Conservation (phyloP, 1,140 invertebrate genomes). For the Microplitis demolitor region DNA sequence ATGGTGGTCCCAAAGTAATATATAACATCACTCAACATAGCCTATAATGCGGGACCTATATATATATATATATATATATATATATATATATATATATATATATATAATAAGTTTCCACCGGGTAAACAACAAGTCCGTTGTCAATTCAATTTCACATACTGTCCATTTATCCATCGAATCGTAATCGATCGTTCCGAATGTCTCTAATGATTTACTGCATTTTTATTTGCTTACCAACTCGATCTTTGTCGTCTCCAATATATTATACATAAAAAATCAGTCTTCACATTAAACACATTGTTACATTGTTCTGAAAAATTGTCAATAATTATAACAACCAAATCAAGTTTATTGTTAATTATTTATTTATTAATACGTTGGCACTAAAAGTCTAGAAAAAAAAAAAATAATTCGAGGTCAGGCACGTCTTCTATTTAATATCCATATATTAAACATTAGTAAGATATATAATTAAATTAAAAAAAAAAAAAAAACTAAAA, state of each 20-base stretch:
- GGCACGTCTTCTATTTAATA: neutral
- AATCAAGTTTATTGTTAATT: too few relatives aligned
- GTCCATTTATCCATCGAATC: constrained; percentile 28
- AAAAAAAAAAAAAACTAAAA: neutral
- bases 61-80: too few relatives aligned
- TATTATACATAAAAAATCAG: neutral
- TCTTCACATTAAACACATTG: too few relatives aligned
- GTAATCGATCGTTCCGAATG: constrained; percentile 44
- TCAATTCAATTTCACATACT: constrained; percentile 43
- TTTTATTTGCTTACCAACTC: constrained; percentile 20
- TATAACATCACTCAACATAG: neutral
- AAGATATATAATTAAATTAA: constrained; percentile 9
- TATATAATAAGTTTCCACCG: constrained; percentile 42
- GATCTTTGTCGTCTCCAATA: neutral
- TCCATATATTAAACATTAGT: neutral
- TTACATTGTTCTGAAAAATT: too few relatives aligned
- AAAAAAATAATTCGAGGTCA: constrained; percentile 1
- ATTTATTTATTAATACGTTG: too few relatives aligned
- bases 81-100: too few relatives aligned
- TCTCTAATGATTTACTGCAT: constrained; percentile 46
- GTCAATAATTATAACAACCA: too few relatives aligned
- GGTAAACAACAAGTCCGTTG: constrained; percentile 46
- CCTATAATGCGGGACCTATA: constrained; percentile 16
- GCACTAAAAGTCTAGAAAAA: too few relatives aligned
- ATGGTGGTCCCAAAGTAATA: constrained; percentile 17